phyloP scores from a whole-genome alignment of 2,113 vertebrate genomes.

The Chunga burmeisteri region DNA sequence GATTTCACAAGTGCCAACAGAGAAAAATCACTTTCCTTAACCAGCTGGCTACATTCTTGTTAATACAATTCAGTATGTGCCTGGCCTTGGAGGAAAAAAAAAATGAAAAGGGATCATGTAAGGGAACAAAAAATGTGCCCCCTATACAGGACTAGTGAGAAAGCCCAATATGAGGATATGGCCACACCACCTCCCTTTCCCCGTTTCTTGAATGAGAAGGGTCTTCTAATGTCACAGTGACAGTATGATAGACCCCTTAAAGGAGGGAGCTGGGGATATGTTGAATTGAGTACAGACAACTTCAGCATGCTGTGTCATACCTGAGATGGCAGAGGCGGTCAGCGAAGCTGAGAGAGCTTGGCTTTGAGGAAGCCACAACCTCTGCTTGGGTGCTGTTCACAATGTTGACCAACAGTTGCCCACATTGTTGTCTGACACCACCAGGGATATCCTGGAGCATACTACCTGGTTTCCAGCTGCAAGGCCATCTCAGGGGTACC shows the following conservation, averaged over 20 bases:
- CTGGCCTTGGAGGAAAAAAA: not conserved
- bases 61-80: not conserved
- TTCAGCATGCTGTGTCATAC: not conserved
- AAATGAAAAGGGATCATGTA: not conserved
- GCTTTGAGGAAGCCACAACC: not conserved
- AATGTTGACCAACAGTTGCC: not conserved
- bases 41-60: not conserved
- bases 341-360: not conserved
- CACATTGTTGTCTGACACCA: not conserved
- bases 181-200: not conserved
- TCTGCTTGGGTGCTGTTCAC: not conserved
- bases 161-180: not conserved
- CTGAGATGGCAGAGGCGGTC: not conserved
- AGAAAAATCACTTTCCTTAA: not conserved
- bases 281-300: not conserved
- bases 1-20: not conserved
- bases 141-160: not conserved
- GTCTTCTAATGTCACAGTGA: not conserved
- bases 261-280: not conserved
- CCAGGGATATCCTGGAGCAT: not conserved
- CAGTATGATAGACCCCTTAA: not conserved
- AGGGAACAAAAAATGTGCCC: not conserved
- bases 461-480: not conserved
- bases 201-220: not conserved
- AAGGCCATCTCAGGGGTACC: not conserved